Conservation (phyloP, 2,113 vertebrate species). For the Aramus guarauna region DNA sequence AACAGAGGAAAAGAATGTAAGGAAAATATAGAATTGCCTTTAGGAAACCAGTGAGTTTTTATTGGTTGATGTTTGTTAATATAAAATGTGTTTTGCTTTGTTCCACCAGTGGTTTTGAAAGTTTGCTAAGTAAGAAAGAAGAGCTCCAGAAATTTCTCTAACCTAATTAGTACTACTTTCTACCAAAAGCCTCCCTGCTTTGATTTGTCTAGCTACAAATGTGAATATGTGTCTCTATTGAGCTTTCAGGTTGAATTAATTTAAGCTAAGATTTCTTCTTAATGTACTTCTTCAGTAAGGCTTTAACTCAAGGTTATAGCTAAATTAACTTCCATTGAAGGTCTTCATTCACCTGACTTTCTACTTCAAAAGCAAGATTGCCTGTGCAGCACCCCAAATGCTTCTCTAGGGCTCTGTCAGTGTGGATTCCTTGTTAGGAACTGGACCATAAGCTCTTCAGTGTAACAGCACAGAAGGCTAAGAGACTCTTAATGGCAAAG, state of each 20-base stretch:
- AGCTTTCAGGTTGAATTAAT: conserved; percentile 40
- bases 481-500: background rate
- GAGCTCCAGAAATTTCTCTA: background rate
- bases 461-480: background rate
- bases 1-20: background rate
- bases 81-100: background rate
- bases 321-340: conserved; percentile 34
- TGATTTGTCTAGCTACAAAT: background rate
- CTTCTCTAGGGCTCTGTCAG: background rate
- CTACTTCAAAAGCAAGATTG: background rate
- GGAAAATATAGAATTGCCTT: background rate
- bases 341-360: background rate
- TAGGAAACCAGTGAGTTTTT: background rate
- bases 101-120: background rate
- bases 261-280: conserved; percentile 35
- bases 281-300: conserved; percentile 9
- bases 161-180: background rate
- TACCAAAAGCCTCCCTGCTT: background rate
- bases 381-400: background rate
- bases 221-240: background rate
- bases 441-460: background rate
- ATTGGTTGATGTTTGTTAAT: background rate
- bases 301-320: conserved; percentile 37
- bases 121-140: background rate
- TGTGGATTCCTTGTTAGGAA: background rate